These are phyloP conservation scores for Sphinx pinastri DNA, from an alignment of 2,888 invertebrate species.

Conservation along the genomic window DNA sequence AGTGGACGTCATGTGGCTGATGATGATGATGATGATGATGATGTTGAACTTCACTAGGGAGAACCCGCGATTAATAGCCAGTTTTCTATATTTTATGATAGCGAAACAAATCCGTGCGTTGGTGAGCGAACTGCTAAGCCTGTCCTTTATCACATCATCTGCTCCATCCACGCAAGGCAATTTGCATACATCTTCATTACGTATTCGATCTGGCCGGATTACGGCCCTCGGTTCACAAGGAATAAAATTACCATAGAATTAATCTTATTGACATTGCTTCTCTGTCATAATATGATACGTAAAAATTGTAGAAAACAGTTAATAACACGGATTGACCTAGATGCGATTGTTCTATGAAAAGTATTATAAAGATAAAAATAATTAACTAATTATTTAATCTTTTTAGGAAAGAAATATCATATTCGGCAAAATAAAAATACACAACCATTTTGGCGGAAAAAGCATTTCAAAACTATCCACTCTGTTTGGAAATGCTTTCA, in stretches of 20 bases:
- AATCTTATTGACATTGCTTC: constrained; percentile 31
- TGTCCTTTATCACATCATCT: constrained; percentile 19
- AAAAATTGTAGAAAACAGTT: neutral
- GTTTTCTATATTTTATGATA: neutral
- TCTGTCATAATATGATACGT: constrained; percentile 20
- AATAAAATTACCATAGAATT: constrained; percentile 34
- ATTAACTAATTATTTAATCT: no score
- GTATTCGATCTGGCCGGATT: constrained; percentile 34
- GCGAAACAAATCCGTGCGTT: constrained; percentile 1
- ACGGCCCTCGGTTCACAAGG: constrained; percentile 32
- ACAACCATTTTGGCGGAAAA: neutral
- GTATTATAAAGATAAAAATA: no score
- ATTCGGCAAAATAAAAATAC: no score
- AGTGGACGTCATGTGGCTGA: no score
- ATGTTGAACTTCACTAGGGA: no score
- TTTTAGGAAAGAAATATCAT: no score
- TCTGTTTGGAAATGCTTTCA: constrained; percentile 11
- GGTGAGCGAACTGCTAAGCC: constrained; percentile 16
- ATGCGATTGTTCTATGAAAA: no score
- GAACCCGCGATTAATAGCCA: neutral
- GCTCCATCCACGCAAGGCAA: constrained; percentile 32
- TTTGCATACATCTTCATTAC: constrained; percentile 32
- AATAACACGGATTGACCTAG: neutral
- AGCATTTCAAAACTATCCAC: neutral
- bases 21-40: no score